These are phyloP conservation scores for Gonatopus flavifemur DNA, from an alignment of 1,140 invertebrate genomes.

Conservation along the genomic window DNA sequence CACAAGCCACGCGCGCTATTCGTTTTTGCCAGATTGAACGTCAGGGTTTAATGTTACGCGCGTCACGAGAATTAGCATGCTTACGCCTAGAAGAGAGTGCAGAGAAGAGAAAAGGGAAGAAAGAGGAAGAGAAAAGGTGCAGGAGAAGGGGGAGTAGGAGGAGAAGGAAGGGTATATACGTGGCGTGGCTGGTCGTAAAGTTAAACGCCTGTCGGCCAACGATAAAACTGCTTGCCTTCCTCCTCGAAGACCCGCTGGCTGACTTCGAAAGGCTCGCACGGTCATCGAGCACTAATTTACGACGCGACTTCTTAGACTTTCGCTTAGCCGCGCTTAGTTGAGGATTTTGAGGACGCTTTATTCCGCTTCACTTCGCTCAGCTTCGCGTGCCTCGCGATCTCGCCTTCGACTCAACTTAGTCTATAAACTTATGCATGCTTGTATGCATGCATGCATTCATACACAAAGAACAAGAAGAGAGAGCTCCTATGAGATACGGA, in stretches of 20 bases:
- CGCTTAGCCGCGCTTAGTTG: conserved; percentile 20
- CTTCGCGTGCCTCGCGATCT: background rate
- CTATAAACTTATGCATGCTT: too few species aligned
- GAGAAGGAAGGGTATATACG: conserved; percentile 24
- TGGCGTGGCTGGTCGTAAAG: conserved; percentile 52
- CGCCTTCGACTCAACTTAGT: too few species aligned
- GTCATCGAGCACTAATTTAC: conserved; percentile 53
- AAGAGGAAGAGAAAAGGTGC: background rate
- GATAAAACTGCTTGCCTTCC: conserved; percentile 53
- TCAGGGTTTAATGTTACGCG: conserved; percentile 46
- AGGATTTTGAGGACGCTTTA: conserved; percentile 31
- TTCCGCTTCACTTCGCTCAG: conserved; percentile 1
- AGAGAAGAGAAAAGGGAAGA: background rate
- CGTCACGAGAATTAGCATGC: conserved; percentile 48
- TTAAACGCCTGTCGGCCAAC: conserved; percentile 53
- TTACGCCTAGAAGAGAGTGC: conserved; percentile 22
- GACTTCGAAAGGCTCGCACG: conserved; percentile 35
- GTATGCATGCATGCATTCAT: too few species aligned
- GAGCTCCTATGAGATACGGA: too few species aligned
- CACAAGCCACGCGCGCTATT: conserved; percentile 29
- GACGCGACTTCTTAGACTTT: conserved; percentile 41
- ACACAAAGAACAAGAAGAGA: too few species aligned
- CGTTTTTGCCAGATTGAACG: conserved; percentile 39
- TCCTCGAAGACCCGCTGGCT: conserved; percentile 34
- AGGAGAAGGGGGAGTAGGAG: conserved; percentile 6